These are phyloP conservation scores for Aphidius colemani DNA, from an alignment of 2,888 invertebrate species.

Conservation along the genomic window DNA sequence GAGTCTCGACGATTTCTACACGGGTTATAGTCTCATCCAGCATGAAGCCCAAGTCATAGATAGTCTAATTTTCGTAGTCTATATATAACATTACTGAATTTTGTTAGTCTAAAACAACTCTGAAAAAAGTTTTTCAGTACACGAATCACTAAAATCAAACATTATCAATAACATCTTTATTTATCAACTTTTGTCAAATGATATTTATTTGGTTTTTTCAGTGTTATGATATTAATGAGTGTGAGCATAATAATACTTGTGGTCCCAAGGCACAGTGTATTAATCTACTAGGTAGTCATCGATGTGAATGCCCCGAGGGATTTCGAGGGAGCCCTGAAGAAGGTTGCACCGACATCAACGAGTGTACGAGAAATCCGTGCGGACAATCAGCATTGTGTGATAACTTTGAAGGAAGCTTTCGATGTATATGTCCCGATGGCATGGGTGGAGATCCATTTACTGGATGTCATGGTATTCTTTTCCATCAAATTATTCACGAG, in stretches of 20 bases:
- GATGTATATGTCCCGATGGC: constrained; percentile 82
- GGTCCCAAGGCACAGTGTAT: constrained; percentile 79
- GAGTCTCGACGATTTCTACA: too few species aligned
- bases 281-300: constrained; percentile 79
- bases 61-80: too few species aligned
- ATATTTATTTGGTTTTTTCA: constrained; percentile 45
- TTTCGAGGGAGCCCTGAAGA: constrained; percentile 80
- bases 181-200: neutral
- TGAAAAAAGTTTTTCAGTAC: neutral
- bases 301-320: constrained; percentile 84
- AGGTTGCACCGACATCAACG: constrained; percentile 77
- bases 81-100: too few species aligned
- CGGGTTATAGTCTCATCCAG: too few species aligned
- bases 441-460: constrained; percentile 78
- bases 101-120: too few species aligned
- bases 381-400: constrained; percentile 80
- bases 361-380: constrained; percentile 76
- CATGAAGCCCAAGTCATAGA: too few species aligned
- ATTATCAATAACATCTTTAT: neutral
- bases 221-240: constrained; percentile 87
- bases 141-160: neutral
- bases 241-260: constrained; percentile 73
- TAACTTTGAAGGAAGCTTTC: constrained; percentile 78
- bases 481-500: too few species aligned
- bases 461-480: constrained; percentile 72